Base-by-base conservation (phyloP, 1,140 invertebrate species). In the Centruroides sculpturatus region DNA sequence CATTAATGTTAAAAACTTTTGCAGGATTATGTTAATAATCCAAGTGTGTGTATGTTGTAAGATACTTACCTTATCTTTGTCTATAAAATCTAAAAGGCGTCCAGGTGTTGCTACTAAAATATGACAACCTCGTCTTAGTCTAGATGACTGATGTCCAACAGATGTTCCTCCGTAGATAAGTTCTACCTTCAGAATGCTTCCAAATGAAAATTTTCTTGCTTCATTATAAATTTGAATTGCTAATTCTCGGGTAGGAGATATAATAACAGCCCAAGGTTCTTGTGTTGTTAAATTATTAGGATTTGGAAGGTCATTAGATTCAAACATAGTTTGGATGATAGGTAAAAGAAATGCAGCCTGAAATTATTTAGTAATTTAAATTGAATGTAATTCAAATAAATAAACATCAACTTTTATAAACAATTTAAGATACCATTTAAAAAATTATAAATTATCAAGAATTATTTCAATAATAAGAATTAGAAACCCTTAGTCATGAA, bases 41-140 rank as follows among this genome's bases (percentile, higher is more conserved):
- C 23, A 23, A 23, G 23, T 23, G 23, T 23, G 23, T 23, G 23
- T 23, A 23, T 23, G 23, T 23, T 23, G 23, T 23, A 23, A 23
- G 23, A 23, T 23, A 23, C 12, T 79, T 5, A 97, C 80, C 55
- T 85, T 81, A 10, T 81, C 82, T 60, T 82, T 82, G 0, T 83
- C 76, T 0, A 94, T 78, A 64, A 98, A 87, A 71, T 98, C 92
- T 35, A 86, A 76, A 3, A 99, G 76, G 47, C 96, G 78, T 0
- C 96, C 96, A 0, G 92, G 89, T 0, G 96, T 99, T 3, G 89
- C 92, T 3, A 97, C 92, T 2, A 98, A 71, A 64, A 99, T 83
- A 70, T 98, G 86, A 61, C 85, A 87, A 0, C 95, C 95, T 56
- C 76, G 76, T 70, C 81, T 65, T n/a, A 79, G 74, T 46, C 82